phyloP scores from a whole-genome alignment of 2,113 vertebrate species.

The Ranitomeya variabilis region DNA sequence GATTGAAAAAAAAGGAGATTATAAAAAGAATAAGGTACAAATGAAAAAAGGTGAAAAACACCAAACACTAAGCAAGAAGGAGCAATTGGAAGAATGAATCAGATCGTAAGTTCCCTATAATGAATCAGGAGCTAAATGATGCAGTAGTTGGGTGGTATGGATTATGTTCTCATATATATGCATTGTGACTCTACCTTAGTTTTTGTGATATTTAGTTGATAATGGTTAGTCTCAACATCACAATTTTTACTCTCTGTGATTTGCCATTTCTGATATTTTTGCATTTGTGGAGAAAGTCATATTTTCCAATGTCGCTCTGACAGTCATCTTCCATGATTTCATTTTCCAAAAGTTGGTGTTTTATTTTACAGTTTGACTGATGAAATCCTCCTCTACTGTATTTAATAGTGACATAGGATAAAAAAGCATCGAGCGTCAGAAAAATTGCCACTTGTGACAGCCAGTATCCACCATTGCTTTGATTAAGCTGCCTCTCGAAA shows the following conservation, averaged over 20 bases:
- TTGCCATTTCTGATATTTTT: neutral
- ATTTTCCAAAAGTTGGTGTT: conserved; percentile 14
- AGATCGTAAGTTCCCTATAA: too few species aligned
- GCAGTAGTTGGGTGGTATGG: too few species aligned
- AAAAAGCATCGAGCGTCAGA: conserved; percentile 32
- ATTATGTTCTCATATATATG: too few species aligned
- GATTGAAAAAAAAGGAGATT: too few species aligned
- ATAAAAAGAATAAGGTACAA: too few species aligned
- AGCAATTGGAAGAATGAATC: too few species aligned
- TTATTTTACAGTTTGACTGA: conserved; percentile 42
- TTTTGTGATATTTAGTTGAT: neutral
- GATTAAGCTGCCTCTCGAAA: conserved; percentile 26
- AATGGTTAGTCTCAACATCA: neutral
- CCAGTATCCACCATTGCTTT: conserved; percentile 35
- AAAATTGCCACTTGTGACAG: conserved; percentile 12
- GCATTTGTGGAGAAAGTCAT: neutral
- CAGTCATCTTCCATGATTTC: neutral
- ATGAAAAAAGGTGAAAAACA: too few species aligned
- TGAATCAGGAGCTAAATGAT: too few species aligned
- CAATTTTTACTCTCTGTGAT: neutral
- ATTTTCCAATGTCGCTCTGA: neutral
- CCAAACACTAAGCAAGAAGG: too few species aligned
- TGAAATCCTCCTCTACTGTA: conserved; percentile 7
- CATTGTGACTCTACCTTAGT: neutral
- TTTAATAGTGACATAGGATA: conserved; percentile 36